Percentiles rank a stretch among this genome's conserved stretches.
Evolutionary conservation across 2,797 vertebrate species (phyloP).

Genomic region (Esox lucius): DNA sequence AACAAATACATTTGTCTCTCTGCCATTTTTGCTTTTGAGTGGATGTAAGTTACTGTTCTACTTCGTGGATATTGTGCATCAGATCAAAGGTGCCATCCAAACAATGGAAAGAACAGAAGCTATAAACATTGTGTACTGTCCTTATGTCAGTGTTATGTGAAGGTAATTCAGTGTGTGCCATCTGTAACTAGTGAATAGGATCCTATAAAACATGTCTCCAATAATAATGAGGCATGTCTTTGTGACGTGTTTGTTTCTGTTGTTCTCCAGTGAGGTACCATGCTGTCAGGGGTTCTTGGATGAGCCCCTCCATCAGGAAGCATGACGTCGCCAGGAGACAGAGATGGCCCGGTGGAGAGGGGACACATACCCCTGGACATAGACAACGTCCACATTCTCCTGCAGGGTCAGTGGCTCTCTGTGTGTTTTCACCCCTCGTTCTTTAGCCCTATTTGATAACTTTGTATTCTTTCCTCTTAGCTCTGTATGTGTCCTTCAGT

Average conservation of each 20-base stretch:
- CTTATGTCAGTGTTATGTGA: background rate
- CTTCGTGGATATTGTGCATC: background rate
- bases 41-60: background rate
- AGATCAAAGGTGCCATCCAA: background rate
- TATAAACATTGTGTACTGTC: background rate
- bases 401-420: constrained; percentile 78
- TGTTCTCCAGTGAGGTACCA: constrained; percentile 41
- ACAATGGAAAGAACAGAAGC: background rate
- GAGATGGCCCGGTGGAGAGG: constrained; percentile 58
- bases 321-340: constrained; percentile 78
- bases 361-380: constrained; percentile 83
- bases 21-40: background rate
- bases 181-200: background rate
- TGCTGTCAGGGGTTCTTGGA: constrained; percentile 45
- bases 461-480: background rate
- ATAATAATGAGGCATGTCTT: background rate
- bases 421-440: background rate
- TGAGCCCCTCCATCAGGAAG: constrained; percentile 36
- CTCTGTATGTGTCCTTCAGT: background rate
- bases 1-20: background rate
- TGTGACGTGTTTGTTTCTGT: background rate
- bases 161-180: background rate
- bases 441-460: background rate
- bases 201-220: background rate
- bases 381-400: constrained; percentile 82